Evolutionary conservation across 2,797 vertebrate species (phyloP), one percentile per base, ranked within the genome.

Genomic region (Masticophis lateralis): DNA sequence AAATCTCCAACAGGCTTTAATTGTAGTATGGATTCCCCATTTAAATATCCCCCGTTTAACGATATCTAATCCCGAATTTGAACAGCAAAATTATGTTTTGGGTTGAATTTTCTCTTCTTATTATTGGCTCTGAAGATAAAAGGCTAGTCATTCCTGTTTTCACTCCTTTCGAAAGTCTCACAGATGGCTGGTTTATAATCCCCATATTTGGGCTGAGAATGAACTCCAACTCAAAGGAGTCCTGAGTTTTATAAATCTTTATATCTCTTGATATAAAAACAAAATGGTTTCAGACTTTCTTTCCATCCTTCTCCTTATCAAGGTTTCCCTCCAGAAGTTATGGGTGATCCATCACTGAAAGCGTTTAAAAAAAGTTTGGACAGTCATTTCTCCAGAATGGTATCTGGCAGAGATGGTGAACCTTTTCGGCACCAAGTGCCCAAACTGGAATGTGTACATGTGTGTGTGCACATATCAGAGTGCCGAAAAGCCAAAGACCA

Each of bases 21-120:
- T 94, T 93, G 56, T n/a, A 92, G 14, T 59, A 20, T 93, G 28
- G 51, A 83, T 94, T 96, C 94, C 28, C 59, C 91, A 63, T 43
- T 28, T 92, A 95, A 94, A 56, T 90, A 0, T 13, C 37, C 22
- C 74, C 37, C 32, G 9, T 57, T 3, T 79, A 56, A 92, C 7
- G 63, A 87, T 59, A 63, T 43, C 8, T 2, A 90, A 87, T 90
- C 43, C 4, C n/a, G 56, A 96, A 92, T 95, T 18, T 93, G 25
- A 79, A 92, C 93, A 88, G 28, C 87, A 37, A 3, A 89, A 83
- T 74, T 2, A 11, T 43, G 55, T 18, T 86, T 10, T 37, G 12
- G 20, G 2, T 79, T n/a, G 43, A 16, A 5, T 0, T 63, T 87
- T 92, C 6, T 20, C 55, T 59, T 1, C 3, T 47, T 91, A 1